These are phyloP conservation scores for Hydropsyche betteni DNA, from an alignment of 2,888 invertebrate species.

Conservation along the genomic window DNA sequence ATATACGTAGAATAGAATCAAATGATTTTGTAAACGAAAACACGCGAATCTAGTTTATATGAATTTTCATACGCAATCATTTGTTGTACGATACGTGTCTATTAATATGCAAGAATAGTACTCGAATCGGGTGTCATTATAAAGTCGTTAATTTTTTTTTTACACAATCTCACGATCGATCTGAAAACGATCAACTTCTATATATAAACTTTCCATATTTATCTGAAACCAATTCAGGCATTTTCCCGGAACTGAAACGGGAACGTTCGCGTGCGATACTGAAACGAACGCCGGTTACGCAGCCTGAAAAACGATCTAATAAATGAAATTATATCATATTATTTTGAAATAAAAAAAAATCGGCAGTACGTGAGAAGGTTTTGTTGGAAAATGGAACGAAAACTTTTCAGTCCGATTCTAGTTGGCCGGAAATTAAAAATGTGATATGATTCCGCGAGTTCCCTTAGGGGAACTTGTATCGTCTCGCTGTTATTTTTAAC, in stretches of 20 bases:
- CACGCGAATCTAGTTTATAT: too few relatives aligned
- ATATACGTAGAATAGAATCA: too few relatives aligned
- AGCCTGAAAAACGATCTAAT: neutral
- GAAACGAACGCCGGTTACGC: neutral
- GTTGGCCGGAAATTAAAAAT: conserved; percentile 23
- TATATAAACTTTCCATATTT: neutral
- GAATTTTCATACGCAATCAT: too few relatives aligned
- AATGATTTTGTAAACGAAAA: too few relatives aligned
- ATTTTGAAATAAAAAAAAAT: too few relatives aligned
- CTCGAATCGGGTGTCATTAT: neutral
- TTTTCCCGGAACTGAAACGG: conserved; percentile 8
- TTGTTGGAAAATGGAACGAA: neutral
- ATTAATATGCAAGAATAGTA: neutral
- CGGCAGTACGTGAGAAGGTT: neutral
- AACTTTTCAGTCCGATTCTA: neutral
- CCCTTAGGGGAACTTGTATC: too few relatives aligned
- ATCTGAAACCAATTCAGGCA: conserved; percentile 1
- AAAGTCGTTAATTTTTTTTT: conserved; percentile 9
- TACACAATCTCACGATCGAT: neutral
- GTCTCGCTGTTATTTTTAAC: too few relatives aligned
- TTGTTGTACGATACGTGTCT: too few relatives aligned
- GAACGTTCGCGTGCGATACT: conserved; percentile 21
- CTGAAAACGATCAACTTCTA: too few relatives aligned
- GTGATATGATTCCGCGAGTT: neutral
- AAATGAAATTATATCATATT: too few relatives aligned